Conservation (phyloP, 2,113 vertebrate genomes). For the Mormyrus lacerda region DNA sequence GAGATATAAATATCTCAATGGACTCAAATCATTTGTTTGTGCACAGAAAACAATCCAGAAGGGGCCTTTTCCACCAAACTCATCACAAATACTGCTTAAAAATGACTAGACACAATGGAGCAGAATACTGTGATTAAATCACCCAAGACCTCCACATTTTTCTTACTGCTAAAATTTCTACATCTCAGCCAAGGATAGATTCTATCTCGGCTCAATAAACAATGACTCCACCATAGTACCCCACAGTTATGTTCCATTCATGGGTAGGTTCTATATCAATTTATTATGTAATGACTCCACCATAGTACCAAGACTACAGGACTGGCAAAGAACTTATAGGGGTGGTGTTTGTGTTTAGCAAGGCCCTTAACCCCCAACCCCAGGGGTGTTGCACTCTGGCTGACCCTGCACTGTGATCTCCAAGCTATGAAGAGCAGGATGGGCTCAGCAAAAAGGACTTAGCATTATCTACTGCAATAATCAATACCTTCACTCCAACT, state of each 20-base stretch:
- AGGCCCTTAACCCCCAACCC: too few species aligned
- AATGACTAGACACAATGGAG: neutral
- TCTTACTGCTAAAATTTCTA: neutral
- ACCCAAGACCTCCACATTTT: neutral
- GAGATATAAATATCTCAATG: neutral
- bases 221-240: slow-evolving; percentile 19
- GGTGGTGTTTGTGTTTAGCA: neutral
- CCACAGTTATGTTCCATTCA: neutral
- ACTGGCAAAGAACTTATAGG: neutral
- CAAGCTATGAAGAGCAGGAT: too few species aligned
- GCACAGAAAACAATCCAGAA: neutral
- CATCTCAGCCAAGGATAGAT: neutral
- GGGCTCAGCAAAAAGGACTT: too few species aligned
- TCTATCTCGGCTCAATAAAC: slow-evolving; percentile 4
- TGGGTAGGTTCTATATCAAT: neutral
- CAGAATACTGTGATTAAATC: neutral
- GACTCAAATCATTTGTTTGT: neutral
- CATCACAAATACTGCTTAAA: neutral
- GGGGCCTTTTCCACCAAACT: neutral
- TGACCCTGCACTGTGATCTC: too few species aligned
- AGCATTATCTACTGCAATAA: too few species aligned
- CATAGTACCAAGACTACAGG: slow-evolving; percentile 15
- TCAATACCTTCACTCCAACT: too few species aligned
- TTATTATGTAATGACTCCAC: neutral
- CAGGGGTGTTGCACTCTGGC: too few species aligned